phyloP scores from a whole-genome alignment of 2,888 invertebrate species.

The Belgica antarctica region DNA sequence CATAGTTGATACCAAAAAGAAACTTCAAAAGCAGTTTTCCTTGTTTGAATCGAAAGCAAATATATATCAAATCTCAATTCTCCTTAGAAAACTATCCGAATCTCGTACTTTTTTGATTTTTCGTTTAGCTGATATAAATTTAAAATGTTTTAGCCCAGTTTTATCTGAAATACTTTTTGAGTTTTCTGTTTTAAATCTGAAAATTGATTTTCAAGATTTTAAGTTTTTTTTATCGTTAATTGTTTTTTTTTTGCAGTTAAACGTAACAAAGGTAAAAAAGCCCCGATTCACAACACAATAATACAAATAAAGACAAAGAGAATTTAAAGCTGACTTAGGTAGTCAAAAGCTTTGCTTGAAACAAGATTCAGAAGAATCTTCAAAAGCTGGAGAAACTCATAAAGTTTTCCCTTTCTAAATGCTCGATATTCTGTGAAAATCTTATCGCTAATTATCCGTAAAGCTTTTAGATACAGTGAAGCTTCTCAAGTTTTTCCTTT shows the following conservation, averaged over 20 bases:
- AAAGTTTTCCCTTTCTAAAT: too few species aligned
- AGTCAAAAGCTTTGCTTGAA: too few species aligned
- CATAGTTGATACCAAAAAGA: too few species aligned
- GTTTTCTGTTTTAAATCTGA: slow-evolving; percentile 17
- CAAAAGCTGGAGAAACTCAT: too few species aligned
- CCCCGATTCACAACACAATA: not conserved
- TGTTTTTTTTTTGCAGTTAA: slow-evolving; percentile 44
- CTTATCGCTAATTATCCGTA: too few species aligned
- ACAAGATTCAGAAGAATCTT: too few species aligned
- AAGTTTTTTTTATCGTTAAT: slow-evolving; percentile 27
- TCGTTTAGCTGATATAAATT: not conserved
- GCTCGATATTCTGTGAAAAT: too few species aligned
- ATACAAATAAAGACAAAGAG: too few species aligned
- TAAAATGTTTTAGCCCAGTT: not conserved
- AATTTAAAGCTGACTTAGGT: too few species aligned
- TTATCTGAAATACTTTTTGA: not conserved
- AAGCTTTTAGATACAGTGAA: too few species aligned
- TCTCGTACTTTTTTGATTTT: slow-evolving; percentile 26
- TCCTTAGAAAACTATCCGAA: not conserved
- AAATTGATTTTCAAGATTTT: slow-evolving; percentile 22
- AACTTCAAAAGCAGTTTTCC: not conserved
- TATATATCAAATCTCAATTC: not conserved
- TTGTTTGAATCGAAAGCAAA: not conserved
- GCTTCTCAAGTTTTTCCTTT: too few species aligned
- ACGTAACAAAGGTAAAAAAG: slow-evolving; percentile 44